These are phyloP conservation scores for Coccyzus lansbergi DNA, from an alignment of 2,797 vertebrate species.

Conservation along the genomic window DNA sequence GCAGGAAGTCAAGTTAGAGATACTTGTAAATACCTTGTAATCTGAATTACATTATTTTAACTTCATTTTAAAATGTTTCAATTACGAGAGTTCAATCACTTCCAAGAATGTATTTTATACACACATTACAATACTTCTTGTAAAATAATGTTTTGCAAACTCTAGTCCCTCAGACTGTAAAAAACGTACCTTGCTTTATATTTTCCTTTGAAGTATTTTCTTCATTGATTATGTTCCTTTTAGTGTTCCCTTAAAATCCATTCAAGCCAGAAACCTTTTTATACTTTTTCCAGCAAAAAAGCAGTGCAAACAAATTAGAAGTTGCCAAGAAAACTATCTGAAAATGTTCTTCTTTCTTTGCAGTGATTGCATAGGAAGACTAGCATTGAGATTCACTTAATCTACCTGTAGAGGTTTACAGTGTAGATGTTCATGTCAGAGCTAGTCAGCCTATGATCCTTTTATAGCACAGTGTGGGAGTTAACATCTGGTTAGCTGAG, in stretches of 20 bases:
- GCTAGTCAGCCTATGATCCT: neutral
- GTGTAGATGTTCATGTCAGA: conserved; percentile 36
- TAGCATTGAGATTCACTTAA: neutral
- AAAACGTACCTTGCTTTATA: neutral
- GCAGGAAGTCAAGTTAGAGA: neutral
- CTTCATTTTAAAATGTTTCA: neutral
- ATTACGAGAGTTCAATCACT: neutral
- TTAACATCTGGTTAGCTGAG: conserved; percentile 54
- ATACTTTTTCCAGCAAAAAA: neutral
- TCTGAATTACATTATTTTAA: neutral
- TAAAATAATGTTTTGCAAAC: neutral
- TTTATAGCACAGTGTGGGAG: conserved; percentile 41
- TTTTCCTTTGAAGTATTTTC: neutral
- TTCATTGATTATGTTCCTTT: neutral
- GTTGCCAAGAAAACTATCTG: neutral
- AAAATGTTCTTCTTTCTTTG: neutral
- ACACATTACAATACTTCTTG: neutral
- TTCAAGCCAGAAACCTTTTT: neutral
- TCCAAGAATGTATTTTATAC: neutral
- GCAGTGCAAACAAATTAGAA: neutral
- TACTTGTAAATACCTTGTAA: neutral
- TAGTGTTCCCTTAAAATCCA: neutral
- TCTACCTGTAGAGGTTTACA: neutral
- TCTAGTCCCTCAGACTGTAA: neutral
- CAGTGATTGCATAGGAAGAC: neutral